phyloP scores from a whole-genome alignment of 2,113 vertebrate genomes.

The Paralichthys olivaceus region DNA sequence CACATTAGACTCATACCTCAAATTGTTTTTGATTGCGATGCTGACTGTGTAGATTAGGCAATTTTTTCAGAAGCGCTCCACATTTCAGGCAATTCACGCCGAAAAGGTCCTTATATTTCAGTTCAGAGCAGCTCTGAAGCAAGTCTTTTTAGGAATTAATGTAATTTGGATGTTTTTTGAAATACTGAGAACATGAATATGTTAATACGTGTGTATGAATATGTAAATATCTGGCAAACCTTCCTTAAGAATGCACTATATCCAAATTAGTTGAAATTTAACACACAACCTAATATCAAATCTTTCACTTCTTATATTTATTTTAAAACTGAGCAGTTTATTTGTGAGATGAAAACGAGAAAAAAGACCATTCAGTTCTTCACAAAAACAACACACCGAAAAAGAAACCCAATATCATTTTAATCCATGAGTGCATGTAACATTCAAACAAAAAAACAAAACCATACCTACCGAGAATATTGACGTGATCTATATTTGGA shows the following conservation, averaged over 20 bases:
- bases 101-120: conserved; percentile 30
- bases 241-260: conserved; percentile 1
- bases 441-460: conserved; percentile 61
- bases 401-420: conserved; percentile 64
- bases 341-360: neutral
- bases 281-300: neutral
- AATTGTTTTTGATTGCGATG: neutral
- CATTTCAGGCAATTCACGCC: conserved; percentile 35
- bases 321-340: conserved; percentile 3
- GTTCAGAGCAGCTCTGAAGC: conserved; percentile 33
- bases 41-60: neutral
- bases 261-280: conserved; percentile 25
- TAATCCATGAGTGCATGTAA: conserved; percentile 72
- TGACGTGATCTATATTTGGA: conserved; percentile 66
- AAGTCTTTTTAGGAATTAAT: conserved; percentile 51
- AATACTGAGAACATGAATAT: no score
- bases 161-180: conserved; percentile 22
- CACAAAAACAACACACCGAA: conserved; percentile 50
- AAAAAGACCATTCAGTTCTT: conserved; percentile 8
- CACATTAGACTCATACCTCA: neutral
- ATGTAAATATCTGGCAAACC: no score
- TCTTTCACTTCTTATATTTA: neutral
- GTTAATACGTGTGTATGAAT: no score
- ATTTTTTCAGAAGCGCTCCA: conserved; percentile 11
- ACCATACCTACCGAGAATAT: conserved; percentile 60